phyloP scores from a whole-genome alignment of 2,113 vertebrate genomes.

The Cheirogaleus medius region DNA sequence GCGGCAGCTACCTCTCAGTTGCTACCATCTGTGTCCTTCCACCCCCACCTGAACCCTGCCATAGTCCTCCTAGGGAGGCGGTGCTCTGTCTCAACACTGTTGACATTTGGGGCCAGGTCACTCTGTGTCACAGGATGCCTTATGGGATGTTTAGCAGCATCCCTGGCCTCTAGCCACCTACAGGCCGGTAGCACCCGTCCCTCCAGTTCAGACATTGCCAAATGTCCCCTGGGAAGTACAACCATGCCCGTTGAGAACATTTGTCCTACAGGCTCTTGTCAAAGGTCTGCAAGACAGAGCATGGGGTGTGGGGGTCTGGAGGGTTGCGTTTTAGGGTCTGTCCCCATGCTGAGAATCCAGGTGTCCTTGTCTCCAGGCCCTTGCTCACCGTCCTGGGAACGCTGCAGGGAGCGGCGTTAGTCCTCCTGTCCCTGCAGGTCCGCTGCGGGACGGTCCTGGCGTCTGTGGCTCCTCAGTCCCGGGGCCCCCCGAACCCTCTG shows the following conservation, averaged over 20 bases:
- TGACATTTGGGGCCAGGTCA: rapidly evolving
- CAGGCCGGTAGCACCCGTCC: too few species aligned
- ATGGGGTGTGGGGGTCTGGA: rapidly evolving
- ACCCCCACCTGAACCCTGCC: not conserved
- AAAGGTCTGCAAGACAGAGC: rapidly evolving
- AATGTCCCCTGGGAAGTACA: not conserved
- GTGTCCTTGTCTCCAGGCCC: not conserved
- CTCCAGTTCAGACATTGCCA: not conserved
- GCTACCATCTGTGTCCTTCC: not conserved
- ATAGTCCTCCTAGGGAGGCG: rapidly evolving
- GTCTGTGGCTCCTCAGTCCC: not conserved
- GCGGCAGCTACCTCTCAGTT: not conserved
- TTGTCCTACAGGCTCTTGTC: not conserved
- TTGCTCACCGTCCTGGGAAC: not conserved
- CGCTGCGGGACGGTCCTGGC: not conserved
- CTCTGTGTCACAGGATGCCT: not conserved
- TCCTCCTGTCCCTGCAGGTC: not conserved
- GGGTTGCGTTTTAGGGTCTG: rapidly evolving
- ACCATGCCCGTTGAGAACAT: rapidly evolving
- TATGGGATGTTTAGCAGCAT: rapidly evolving
- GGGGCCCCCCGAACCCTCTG: rapidly evolving
- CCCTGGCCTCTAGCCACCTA: not conserved
- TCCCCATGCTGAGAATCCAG: not conserved
- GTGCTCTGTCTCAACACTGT: rapidly evolving
- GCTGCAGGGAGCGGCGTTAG: rapidly evolving